Base-by-base conservation (phyloP, 2,888 invertebrate species). In the Ptychoptera albimana region DNA sequence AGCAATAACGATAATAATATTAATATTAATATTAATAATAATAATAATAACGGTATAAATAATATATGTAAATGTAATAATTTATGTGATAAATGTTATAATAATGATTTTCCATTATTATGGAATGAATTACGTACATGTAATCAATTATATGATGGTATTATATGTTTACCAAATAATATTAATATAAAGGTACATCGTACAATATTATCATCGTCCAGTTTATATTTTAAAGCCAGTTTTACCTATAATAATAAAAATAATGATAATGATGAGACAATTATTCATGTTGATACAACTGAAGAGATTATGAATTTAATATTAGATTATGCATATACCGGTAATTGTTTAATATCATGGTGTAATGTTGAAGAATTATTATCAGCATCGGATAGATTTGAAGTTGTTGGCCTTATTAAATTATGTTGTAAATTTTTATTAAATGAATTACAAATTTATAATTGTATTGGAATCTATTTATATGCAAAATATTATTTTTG, bases 321-420 rank as follows among this genome's bases (percentile, higher is more conserved):
- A 47, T 70, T 87, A 44, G 81, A 83, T 55, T 85, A 77, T 57
- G 79, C 79, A 0, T 85, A 86, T 57, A 80, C 81, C 4, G 80
- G 81, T 36, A 64, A 68, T 13, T 82, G 81, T 55, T 59, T 61
- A 44, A 72, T 85, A 35, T 74, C 71, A 5, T 67, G 70, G 35
- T 72, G 74, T 29, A 84, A 80, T 57, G 81, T 84, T 6, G 77
- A 82, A 59, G 68, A 71, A 49, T 67, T 85, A 35, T 61, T 84
- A 41, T 75, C 77, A 1, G 73, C 74, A 48, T 81, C 83, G 2
- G 82, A 85, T 58, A 75, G 77, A 52, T 79, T 82, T 55, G 79
- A 80, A 55, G 74, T 85, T 8, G 68, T 79, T 11, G 79, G 78
- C n/a, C 71, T 82, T 13, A 74, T 82, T 30, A 76, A 78, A 57